Conservation (phyloP, 2,113 vertebrate species). For the Callithrix jacchus region DNA sequence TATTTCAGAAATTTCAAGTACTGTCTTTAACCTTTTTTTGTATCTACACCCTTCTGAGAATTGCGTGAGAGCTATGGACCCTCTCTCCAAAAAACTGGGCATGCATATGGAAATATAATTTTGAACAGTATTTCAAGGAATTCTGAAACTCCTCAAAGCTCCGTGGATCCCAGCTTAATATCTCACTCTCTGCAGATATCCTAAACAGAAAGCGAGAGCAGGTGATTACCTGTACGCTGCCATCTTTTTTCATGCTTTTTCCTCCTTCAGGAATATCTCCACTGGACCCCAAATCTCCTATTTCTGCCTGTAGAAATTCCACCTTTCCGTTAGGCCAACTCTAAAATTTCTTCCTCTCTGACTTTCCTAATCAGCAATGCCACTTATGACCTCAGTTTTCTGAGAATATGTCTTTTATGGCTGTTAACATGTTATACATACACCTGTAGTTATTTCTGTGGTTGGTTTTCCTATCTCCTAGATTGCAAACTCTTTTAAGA, state of each 20-base stretch:
- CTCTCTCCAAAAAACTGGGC: not conserved
- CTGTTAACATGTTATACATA: not conserved
- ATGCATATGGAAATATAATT: not conserved
- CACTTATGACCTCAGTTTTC: not conserved
- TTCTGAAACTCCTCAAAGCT: not conserved
- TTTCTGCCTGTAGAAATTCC: not conserved
- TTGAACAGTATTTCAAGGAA: not conserved
- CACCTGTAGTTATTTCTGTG: not conserved
- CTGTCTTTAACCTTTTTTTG: not conserved
- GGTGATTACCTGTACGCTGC: not conserved
- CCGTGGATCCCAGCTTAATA: not conserved
- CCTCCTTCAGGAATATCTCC: not conserved
- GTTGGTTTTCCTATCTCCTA: not conserved
- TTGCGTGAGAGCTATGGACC: not conserved
- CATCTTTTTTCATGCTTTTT: not conserved
- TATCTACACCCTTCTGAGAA: not conserved
- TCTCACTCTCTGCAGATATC: not conserved
- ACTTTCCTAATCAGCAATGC: not conserved
- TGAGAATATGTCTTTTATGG: not conserved
- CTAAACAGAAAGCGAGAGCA: not conserved
- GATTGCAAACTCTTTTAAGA: constrained; percentile 2
- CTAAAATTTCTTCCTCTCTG: not conserved
- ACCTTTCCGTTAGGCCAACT: not conserved
- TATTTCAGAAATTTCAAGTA: not conserved
- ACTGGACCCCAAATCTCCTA: not conserved